Percentiles rank a stretch among this genome's conserved stretches.
These are phyloP conservation scores for Gymnogyps californianus DNA, from an alignment of 2,113 vertebrate genomes.

Conservation along the genomic window DNA sequence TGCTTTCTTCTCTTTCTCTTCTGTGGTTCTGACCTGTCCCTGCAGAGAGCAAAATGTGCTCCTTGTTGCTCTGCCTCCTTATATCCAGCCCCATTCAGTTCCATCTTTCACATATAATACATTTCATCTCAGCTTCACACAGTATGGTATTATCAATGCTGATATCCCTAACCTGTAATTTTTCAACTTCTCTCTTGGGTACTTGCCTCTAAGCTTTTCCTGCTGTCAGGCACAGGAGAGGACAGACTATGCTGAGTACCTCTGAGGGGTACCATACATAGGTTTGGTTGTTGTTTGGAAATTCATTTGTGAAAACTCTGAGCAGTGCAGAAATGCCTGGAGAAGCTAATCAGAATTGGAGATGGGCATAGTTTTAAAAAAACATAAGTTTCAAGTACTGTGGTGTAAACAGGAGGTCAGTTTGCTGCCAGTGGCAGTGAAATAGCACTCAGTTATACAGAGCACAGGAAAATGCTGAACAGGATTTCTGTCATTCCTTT, in stretches of 20 bases:
- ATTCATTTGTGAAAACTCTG: neutral
- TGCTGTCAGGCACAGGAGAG: neutral
- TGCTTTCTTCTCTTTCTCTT: neutral
- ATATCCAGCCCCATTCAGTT: neutral
- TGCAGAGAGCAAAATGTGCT: neutral
- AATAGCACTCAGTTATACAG: neutral
- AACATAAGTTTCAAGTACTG: neutral
- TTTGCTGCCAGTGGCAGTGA: neutral
- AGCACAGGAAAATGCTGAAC: neutral
- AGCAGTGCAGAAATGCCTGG: neutral
- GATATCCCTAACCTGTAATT: neutral
- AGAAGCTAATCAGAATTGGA: constrained; percentile 19
- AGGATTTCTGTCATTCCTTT: neutral
- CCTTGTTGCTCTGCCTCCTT: neutral
- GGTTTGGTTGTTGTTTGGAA: neutral
- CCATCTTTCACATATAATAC: neutral
- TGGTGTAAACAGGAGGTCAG: neutral
- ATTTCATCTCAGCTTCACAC: neutral
- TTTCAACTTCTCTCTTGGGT: neutral
- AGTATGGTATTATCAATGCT: neutral
- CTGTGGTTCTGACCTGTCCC: neutral
- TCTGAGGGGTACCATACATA: neutral
- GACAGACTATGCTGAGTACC: neutral
- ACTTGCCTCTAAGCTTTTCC: neutral
- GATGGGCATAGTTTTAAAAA: neutral